These are phyloP conservation scores for Peribatodes rhomboidaria DNA, from an alignment of 2,888 invertebrate genomes.

Conservation along the genomic window DNA sequence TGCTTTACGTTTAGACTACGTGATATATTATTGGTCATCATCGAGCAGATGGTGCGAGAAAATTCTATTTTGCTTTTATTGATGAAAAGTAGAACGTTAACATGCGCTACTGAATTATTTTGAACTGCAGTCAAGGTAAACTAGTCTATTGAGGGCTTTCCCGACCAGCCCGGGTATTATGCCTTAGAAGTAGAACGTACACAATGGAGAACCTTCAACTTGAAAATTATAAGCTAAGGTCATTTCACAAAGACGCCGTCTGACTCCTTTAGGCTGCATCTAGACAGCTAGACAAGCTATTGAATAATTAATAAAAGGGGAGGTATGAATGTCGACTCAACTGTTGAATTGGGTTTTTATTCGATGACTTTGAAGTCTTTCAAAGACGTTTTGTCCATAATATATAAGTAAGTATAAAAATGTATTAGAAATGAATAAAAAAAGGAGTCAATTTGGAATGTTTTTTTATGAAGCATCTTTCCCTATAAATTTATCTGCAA, in stretches of 20 bases:
- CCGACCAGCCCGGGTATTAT: conserved; percentile 69
- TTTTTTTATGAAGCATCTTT: too few species aligned
- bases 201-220: conserved; percentile 82
- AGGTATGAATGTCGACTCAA: conserved; percentile 49
- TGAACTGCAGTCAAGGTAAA: conserved; percentile 52
- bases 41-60: too few species aligned
- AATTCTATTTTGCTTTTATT: too few species aligned
- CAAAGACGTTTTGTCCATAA: conserved; percentile 4
- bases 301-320: conserved; percentile 55
- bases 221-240: conserved; percentile 82
- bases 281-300: conserved; percentile 75
- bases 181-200: conserved; percentile 54
- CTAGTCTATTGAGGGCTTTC: conserved; percentile 74
- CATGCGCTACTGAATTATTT: conserved; percentile 12
- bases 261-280: conserved; percentile 70
- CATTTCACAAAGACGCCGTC: conserved; percentile 65
- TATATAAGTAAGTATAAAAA: background rate
- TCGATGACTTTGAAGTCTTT: conserved; percentile 1
- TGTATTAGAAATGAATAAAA: background rate
- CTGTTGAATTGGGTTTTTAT: conserved; percentile 24
- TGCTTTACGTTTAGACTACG: too few species aligned
- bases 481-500: too few species aligned
- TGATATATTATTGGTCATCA: too few species aligned
- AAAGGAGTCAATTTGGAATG: too few species aligned
- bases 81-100: too few species aligned